A percentile compares a stretch with the other conserved stretches of the same genome.
Conservation (phyloP, 2,113 vertebrate species). For the Eubucco bourcierii region DNA sequence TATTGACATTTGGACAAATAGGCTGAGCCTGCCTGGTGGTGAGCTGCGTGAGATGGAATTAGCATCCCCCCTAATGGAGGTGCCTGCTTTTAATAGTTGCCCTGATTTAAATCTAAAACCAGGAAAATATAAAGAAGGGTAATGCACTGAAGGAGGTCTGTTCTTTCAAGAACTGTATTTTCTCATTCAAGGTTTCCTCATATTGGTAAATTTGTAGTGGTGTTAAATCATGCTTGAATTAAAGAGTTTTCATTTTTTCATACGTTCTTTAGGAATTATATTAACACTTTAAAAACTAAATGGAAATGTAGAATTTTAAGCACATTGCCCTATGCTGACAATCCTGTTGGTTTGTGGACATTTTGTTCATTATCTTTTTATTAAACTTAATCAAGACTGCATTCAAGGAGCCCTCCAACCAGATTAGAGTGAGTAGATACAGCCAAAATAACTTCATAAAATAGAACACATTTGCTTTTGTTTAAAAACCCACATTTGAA, state of each 20-base stretch:
- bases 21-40: conserved; percentile 2
- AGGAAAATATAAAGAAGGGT: conserved; percentile 5
- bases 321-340: neutral
- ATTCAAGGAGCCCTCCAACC: neutral
- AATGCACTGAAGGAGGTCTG: neutral
- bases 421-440: neutral
- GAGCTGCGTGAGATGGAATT: conserved; percentile 3
- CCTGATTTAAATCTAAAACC: conserved; percentile 19
- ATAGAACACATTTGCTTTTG: neutral
- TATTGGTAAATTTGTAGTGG: neutral
- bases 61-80: neutral
- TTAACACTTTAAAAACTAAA: neutral
- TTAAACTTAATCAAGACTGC: neutral
- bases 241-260: neutral
- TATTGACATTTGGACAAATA: conserved; percentile 4
- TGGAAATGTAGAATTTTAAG: neutral
- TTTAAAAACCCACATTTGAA: neutral
- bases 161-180: neutral
- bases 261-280: neutral
- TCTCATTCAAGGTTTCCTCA: neutral
- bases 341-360: neutral
- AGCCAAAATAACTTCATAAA: neutral
- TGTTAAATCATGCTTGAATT: neutral
- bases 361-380: neutral
- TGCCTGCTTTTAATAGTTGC: conserved; percentile 1